Conservation (phyloP, 2,113 vertebrate genomes). For the Callospermophilus lateralis region DNA sequence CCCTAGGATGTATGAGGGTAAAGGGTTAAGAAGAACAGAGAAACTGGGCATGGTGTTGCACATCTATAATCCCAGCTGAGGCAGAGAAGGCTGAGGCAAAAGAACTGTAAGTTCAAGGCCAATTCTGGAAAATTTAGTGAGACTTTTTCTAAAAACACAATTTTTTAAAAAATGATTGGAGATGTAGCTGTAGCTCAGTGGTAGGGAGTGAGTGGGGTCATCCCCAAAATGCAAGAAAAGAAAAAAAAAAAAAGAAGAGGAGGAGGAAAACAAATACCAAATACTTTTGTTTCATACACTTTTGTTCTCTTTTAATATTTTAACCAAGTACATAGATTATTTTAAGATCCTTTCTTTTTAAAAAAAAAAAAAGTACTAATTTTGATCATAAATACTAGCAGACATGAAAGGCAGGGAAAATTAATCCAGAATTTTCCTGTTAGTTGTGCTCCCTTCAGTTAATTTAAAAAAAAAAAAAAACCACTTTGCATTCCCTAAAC, state of each 20-base stretch:
- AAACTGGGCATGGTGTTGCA: background rate
- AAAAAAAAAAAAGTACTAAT: background rate
- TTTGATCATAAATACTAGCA: background rate
- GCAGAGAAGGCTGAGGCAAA: too few species aligned
- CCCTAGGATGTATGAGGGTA: background rate
- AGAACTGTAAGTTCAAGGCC: too few species aligned
- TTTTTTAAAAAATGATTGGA: too few species aligned
- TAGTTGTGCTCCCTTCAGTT: background rate
- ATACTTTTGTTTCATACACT: background rate
- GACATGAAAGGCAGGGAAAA: background rate
- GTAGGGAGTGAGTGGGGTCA: too few species aligned
- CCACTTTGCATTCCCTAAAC: background rate
- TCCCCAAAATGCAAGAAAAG: too few species aligned
- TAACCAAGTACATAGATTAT: background rate
- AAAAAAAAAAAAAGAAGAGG: too few species aligned
- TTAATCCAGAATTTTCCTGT: background rate
- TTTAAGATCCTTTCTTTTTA: conserved; percentile 29
- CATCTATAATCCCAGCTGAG: too few species aligned
- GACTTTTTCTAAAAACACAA: too few species aligned
- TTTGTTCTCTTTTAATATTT: background rate
- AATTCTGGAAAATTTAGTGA: too few species aligned
- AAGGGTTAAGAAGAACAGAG: background rate
- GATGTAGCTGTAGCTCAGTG: too few species aligned
- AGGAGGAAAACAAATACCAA: background rate
- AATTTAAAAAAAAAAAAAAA: conserved; percentile 16